Percentiles rank a stretch among this genome's conserved stretches.
Conservation (phyloP, 2,797 vertebrate genomes). For the Anguilla megastoma region DNA sequence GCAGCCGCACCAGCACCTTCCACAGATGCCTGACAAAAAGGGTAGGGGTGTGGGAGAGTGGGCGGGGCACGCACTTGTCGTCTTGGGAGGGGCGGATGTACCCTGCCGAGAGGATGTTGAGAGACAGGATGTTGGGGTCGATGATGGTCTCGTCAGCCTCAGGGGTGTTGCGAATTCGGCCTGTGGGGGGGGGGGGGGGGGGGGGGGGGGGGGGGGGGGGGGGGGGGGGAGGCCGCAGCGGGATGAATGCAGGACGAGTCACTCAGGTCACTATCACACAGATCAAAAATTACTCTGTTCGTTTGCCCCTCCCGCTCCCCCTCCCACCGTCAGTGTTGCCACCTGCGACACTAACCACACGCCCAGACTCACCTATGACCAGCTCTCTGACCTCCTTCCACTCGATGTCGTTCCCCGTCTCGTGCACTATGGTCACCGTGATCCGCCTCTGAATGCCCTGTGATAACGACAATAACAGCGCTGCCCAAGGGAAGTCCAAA, state of each 20-base stretch:
- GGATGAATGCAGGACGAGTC: too few relatives aligned
- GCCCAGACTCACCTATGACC: constrained; percentile 85
- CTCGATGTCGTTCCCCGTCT: constrained; percentile 85
- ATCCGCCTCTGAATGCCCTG: constrained; percentile 97
- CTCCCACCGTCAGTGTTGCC: neutral
- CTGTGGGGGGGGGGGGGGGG: constrained; percentile 51
- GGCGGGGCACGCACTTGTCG: constrained; percentile 80
- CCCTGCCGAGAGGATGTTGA: constrained; percentile 91
- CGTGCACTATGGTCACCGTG: constrained; percentile 90
- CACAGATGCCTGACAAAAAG: neutral
- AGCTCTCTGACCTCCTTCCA: constrained; percentile 96
- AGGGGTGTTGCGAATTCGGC: constrained; percentile 92
- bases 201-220: neutral
- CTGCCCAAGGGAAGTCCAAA: neutral
- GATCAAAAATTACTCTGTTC: neutral
- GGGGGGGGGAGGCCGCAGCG: too few relatives aligned
- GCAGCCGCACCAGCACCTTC: neutral
- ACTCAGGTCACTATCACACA: neutral
- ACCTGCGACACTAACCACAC: neutral
- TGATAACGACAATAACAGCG: neutral
- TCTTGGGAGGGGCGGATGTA: constrained; percentile 86
- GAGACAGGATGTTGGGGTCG: constrained; percentile 93
- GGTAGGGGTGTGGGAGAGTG: neutral
- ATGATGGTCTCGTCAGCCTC: constrained; percentile 91
- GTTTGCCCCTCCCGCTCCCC: neutral